These are phyloP conservation scores for Ambastaia sidthimunki DNA, from an alignment of 2,797 vertebrate species.

Conservation along the genomic window DNA sequence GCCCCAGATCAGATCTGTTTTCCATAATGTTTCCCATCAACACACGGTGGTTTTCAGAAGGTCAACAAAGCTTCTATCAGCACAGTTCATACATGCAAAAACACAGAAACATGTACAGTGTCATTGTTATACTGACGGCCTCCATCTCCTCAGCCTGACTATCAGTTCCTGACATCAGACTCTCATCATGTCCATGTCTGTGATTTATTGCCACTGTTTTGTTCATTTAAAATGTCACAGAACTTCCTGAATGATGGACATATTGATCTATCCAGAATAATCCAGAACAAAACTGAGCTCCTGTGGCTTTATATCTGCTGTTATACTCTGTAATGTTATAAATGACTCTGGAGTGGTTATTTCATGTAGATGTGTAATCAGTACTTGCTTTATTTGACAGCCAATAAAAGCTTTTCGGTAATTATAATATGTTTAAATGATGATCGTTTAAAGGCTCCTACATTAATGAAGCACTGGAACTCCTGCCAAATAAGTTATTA, in stretches of 20 bases:
- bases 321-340: constrained; percentile 9
- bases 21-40: neutral
- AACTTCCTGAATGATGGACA: constrained; percentile 40
- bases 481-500: constrained; percentile 27
- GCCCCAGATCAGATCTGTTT: neutral
- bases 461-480: constrained; percentile 8
- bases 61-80: constrained; percentile 7
- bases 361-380: neutral
- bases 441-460: neutral
- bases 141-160: neutral
- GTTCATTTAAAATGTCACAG: constrained; percentile 33
- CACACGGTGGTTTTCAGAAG: neutral
- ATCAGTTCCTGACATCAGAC: constrained; percentile 51
- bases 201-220: constrained; percentile 52
- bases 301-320: constrained; percentile 18
- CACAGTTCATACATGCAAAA: constrained; percentile 15
- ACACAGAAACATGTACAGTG: constrained; percentile 5
- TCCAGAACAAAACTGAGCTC: too few relatives aligned
- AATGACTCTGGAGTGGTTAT: constrained; percentile 28
- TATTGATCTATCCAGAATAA: constrained; percentile 43
- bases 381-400: neutral
- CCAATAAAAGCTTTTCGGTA: constrained; percentile 14
- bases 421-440: constrained; percentile 16
- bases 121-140: constrained; percentile 4
- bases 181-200: constrained; percentile 19